These are phyloP conservation scores for Pantelozetes paolii DNA, from an alignment of 2,888 invertebrate genomes.

Conservation along the genomic window DNA sequence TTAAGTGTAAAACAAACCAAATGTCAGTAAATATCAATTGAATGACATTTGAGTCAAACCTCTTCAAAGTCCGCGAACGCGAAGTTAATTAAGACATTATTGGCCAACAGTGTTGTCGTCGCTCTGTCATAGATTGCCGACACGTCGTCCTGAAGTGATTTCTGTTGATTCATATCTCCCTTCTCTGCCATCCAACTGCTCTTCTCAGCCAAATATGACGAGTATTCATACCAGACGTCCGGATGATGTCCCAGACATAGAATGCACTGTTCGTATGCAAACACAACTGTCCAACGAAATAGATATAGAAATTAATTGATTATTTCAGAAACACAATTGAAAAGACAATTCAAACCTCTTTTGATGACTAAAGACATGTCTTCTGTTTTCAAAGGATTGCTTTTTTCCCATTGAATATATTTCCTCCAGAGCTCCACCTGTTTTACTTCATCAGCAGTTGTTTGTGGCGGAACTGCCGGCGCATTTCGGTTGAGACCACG, in stretches of 20 bases:
- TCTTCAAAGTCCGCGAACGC: slow-evolving; percentile 99
- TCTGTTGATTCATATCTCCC: slow-evolving; percentile 89
- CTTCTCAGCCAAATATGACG: slow-evolving; percentile 91
- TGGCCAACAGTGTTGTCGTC: slow-evolving; percentile 77
- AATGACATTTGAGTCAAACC: slow-evolving; percentile 53
- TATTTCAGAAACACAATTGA: background rate
- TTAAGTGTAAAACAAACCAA: background rate
- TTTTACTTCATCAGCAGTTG: slow-evolving; percentile 49
- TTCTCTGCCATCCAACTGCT: slow-evolving; percentile 89
- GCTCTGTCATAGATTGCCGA: slow-evolving; percentile 92
- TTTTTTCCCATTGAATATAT: slow-evolving; percentile 94
- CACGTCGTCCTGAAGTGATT: slow-evolving; percentile 89
- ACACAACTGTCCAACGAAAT: slow-evolving; percentile 68
- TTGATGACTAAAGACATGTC: slow-evolving; percentile 89
- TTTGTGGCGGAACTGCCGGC: slow-evolving; percentile 88
- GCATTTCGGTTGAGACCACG: slow-evolving; percentile 90
- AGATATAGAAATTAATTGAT: background rate
- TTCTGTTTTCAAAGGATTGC: slow-evolving; percentile 91
- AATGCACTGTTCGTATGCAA: slow-evolving; percentile 96
- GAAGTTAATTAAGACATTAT: slow-evolving; percentile 90
- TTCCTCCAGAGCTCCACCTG: slow-evolving; percentile 95
- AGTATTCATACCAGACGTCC: slow-evolving; percentile 98
- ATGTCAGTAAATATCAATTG: background rate
- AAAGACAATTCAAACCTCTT: slow-evolving; percentile 55
- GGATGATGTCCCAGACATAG: slow-evolving; percentile 95